These are phyloP conservation scores for Myrmecobius fasciatus DNA, from an alignment of 2,113 vertebrate species.

Conservation along the genomic window DNA sequence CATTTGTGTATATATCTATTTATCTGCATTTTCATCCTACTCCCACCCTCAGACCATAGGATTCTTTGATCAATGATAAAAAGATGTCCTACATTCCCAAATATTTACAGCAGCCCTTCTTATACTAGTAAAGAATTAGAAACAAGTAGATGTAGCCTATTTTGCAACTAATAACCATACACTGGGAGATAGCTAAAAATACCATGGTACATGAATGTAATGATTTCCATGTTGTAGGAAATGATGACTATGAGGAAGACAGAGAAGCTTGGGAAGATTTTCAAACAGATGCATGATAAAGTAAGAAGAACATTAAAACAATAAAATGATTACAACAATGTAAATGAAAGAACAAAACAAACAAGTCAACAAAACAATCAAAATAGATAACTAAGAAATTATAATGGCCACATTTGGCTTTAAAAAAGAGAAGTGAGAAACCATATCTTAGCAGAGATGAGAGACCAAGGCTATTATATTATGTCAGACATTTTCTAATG, in stretches of 20 bases:
- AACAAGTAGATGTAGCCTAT: not conserved
- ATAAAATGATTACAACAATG: not conserved
- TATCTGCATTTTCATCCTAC: not conserved
- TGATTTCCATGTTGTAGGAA: not conserved
- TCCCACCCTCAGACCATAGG: not conserved
- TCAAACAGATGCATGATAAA: not conserved
- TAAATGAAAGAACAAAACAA: not conserved
- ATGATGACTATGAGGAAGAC: not conserved
- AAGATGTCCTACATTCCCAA: not conserved
- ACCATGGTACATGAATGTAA: not conserved
- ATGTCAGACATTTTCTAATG: not conserved
- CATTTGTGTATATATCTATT: not conserved
- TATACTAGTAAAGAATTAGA: not conserved
- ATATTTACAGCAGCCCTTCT: not conserved
- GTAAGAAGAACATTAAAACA: not conserved
- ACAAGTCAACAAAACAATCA: not conserved
- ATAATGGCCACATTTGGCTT: not conserved
- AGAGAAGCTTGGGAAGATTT: not conserved
- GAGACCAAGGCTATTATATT: not conserved
- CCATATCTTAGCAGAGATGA: not conserved
- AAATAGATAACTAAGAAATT: not conserved
- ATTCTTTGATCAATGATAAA: not conserved
- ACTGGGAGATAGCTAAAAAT: not conserved
- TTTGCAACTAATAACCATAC: not conserved
- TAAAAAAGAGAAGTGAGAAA: not conserved